phyloP scores from a whole-genome alignment of 2,113 vertebrate genomes.

The Notarius quadriscutis region DNA sequence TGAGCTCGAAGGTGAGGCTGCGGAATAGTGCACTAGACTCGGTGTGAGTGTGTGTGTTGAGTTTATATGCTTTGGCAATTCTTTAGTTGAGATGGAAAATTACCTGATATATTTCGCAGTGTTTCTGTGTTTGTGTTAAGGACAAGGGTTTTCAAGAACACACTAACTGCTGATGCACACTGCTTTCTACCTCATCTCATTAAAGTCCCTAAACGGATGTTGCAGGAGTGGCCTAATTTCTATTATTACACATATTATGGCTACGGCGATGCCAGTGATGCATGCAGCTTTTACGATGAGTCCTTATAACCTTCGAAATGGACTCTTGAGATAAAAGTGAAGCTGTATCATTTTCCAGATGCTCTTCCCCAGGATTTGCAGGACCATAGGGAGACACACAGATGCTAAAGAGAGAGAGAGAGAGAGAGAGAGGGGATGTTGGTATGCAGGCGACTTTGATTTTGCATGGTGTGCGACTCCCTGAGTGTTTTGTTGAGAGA shows the following conservation, averaged over 20 bases:
- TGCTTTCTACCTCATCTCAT: slow-evolving; percentile 2
- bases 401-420: slow-evolving; percentile 17
- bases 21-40: background rate
- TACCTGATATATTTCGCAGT: background rate
- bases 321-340: slow-evolving; percentile 42
- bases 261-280: slow-evolving; percentile 24
- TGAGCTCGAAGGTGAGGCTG: slow-evolving; percentile 88
- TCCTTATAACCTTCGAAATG: slow-evolving; percentile 32
- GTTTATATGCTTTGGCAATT: background rate
- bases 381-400: slow-evolving; percentile 30
- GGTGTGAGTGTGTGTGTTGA: background rate
- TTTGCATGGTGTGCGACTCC: slow-evolving; percentile 27
- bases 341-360: slow-evolving; percentile 42
- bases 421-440: background rate
- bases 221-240: slow-evolving; percentile 40
- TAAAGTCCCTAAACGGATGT: slow-evolving; percentile 26
- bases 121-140: background rate
- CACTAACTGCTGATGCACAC: slow-evolving; percentile 9
- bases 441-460: slow-evolving; percentile 10
- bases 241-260: slow-evolving; percentile 31
- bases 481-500: slow-evolving; percentile 20
- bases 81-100: background rate
- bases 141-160: slow-evolving; percentile 10
- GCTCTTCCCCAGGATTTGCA: slow-evolving; percentile 28
- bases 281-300: slow-evolving; percentile 10